Evolutionary conservation across 2,113 vertebrate genomes (phyloP), one percentile per base, ranked within the genome.

Genomic region (Rutilus rutilus): DNA sequence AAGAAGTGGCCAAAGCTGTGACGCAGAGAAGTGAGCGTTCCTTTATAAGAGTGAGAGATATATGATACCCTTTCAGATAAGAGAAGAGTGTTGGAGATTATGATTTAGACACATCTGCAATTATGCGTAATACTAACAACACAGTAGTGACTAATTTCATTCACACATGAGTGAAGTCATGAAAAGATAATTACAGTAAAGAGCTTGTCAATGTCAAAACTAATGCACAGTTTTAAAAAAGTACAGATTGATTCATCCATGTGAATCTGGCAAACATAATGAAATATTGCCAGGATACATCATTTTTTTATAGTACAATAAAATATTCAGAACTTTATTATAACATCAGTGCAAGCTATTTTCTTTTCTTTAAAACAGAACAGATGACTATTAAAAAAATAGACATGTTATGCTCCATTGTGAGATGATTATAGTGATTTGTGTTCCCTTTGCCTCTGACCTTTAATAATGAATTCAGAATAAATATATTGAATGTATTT

Each of bases 161-260:
- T 78, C 77, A 78, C 54, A 78, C 54, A 78, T 78, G 77, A 57
- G 54, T 54, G 54, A 78, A 78, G 77, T 60, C 77, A 78, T 57
- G 77, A 78, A 78, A 78, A 39, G 54, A 78, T 78, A 78, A 78
- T 78, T 39, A 78, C 54, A 39, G 77, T 60, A 59, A 14, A 78
- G 54, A 36, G 54, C 17, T 60, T 60, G 54, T 78, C 77, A 78
- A n/a, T 78, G 77, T 78, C 77, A 60, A 36, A 78, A n/a, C 47
- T 12, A 78, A 60, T n/a, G 52, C 52, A 39, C 17, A 59, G 52
- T 23, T 59, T 59, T 78, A 23, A 33, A 30, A 54, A 59, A 21
- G 33, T 39, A 11, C 76, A 36, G 76, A 27, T 39, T 39, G 14
- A 59, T 36, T 57, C 54, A 57, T 21, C 9, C 50, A 57, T 19